Conservation (phyloP, 2,888 invertebrate species). For the Leptarthrus brevirostris region DNA sequence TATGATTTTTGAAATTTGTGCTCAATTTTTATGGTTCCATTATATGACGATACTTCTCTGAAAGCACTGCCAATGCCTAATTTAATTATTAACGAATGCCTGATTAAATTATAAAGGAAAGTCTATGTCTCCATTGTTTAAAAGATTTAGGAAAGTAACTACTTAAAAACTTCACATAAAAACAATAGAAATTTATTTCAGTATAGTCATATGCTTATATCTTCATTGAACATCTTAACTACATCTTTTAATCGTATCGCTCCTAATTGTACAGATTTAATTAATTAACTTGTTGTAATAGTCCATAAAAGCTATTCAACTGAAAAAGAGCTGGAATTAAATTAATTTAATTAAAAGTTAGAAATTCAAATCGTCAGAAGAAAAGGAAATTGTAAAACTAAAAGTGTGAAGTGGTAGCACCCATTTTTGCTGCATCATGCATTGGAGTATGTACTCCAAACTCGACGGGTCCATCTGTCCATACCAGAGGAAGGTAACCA, state of each 20-base stretch:
- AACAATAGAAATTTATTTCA: no score
- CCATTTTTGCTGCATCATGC: slow-evolving; percentile 8
- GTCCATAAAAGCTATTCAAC: slow-evolving; percentile 20
- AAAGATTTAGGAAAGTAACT: no score
- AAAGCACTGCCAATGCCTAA: no score
- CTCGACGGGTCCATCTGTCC: slow-evolving; percentile 13
- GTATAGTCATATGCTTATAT: no score
- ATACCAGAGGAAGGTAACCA: slow-evolving; percentile 18
- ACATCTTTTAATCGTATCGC: background rate
- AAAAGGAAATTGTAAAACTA: slow-evolving; percentile 1
- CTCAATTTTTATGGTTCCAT: no score
- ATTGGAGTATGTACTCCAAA: background rate
- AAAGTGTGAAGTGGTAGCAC: slow-evolving; percentile 35
- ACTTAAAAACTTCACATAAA: no score
- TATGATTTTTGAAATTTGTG: no score
- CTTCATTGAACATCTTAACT: no score
- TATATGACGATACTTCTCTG: no score
- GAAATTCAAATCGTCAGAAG: slow-evolving; percentile 28
- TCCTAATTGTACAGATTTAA: slow-evolving; percentile 20
- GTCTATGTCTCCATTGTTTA: no score
- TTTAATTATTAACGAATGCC: no score
- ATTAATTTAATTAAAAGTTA: slow-evolving; percentile 29
- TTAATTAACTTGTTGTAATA: slow-evolving; percentile 40
- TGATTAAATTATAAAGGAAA: no score
- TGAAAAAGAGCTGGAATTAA: slow-evolving; percentile 35